Percentiles rank a stretch among this genome's conserved stretches.
Evolutionary conservation across 2,797 vertebrate genomes (phyloP).

Genomic region (Mus spretus): DNA sequence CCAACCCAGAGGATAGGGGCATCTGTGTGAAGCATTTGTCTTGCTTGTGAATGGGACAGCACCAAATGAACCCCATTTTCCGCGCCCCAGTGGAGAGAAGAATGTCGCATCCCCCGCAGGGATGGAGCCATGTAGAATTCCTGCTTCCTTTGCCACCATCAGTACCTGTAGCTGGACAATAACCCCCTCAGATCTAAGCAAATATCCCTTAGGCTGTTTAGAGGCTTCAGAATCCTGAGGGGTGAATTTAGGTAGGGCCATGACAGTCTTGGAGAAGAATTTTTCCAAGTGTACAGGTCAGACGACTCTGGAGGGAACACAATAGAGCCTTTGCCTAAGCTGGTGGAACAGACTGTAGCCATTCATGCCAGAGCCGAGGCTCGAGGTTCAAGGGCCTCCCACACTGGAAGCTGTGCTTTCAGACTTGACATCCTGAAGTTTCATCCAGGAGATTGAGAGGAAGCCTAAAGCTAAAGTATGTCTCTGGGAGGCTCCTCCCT

Average conservation of each 20-base stretch:
- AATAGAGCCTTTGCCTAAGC: constrained; percentile 74
- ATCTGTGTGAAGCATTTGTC: not conserved
- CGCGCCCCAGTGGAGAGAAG: not conserved
- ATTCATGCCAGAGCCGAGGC: constrained; percentile 37
- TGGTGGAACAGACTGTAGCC: constrained; percentile 67
- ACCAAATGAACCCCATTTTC: not conserved
- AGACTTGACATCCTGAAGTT: constrained; percentile 69
- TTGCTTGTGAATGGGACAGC: not conserved
- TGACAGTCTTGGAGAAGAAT: constrained; percentile 63
- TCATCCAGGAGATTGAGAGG: constrained; percentile 39
- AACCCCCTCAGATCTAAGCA: not conserved
- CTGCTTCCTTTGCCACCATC: not conserved
- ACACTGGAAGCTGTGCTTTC: constrained; percentile 77
- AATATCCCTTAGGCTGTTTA: constrained; percentile 15
- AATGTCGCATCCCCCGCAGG: not conserved
- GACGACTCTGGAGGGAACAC: constrained; percentile 57
- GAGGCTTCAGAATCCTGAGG: constrained; percentile 48
- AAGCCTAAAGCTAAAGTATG: constrained; percentile 38
- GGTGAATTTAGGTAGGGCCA: constrained; percentile 54
- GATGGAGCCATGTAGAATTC: not conserved
- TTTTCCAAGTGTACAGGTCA: constrained; percentile 72
- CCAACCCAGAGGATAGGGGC: not conserved
- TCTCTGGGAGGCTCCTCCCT: constrained; percentile 60
- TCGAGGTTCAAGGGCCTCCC: constrained; percentile 75
- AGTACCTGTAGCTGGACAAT: not conserved